These are phyloP conservation scores for Nymphalis io DNA, from an alignment of 1,140 invertebrate species.

Conservation along the genomic window DNA sequence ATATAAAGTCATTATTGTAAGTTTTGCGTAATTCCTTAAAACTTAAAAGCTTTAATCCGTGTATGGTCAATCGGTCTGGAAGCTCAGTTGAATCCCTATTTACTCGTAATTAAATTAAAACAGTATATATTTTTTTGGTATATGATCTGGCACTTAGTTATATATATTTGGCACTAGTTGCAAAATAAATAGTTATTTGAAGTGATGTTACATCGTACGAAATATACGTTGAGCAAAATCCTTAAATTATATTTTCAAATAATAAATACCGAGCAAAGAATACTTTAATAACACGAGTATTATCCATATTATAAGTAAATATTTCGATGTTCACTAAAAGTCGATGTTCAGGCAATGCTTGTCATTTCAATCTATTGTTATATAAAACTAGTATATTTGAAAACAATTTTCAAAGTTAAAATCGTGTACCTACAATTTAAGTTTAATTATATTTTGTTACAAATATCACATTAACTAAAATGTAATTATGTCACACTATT, in stretches of 20 bases:
- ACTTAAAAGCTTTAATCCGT: too few relatives aligned
- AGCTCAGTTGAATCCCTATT: not conserved
- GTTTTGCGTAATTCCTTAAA: too few relatives aligned
- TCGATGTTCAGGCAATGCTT: conserved; percentile 13
- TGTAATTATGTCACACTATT: not conserved
- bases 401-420: conserved; percentile 4
- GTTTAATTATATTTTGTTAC: conserved; percentile 3
- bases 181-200: conserved; percentile 48
- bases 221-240: conserved; percentile 57
- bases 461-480: conserved; percentile 10
- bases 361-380: not conserved
- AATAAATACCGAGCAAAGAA: conserved; percentile 69
- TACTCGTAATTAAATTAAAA: conserved; percentile 1
- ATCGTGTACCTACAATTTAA: conserved; percentile 6
- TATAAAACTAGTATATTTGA: conserved; percentile 1
- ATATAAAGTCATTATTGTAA: too few relatives aligned
- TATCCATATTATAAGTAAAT: not conserved
- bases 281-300: conserved; percentile 47
- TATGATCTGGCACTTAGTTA: conserved; percentile 41
- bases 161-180: conserved; percentile 57
- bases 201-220: conserved; percentile 46
- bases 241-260: conserved; percentile 52
- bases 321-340: conserved; percentile 9
- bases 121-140: conserved; percentile 51
- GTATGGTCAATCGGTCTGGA: too few relatives aligned